Percentiles rank a stretch among this genome's conserved stretches.
Evolutionary conservation across 2,888 invertebrate species (phyloP).

Genomic region (Microchrysa polita): DNA sequence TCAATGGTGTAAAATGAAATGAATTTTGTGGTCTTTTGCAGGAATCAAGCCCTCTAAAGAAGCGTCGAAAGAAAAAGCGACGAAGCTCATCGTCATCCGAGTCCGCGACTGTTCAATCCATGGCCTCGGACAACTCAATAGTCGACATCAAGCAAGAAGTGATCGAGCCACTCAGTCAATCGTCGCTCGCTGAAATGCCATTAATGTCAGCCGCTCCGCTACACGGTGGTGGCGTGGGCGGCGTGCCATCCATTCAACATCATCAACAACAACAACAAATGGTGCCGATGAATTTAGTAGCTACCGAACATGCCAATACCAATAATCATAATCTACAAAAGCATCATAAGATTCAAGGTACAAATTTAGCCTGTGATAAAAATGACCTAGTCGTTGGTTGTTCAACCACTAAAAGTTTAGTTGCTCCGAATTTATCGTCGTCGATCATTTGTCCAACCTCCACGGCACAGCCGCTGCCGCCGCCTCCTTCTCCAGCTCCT

Average conservation of each 20-base stretch:
- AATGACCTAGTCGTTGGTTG: conserved; percentile 50
- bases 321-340: conserved; percentile 39
- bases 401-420: conserved; percentile 47
- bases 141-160: conserved; percentile 46
- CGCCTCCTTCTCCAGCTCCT: no score
- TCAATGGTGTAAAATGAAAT: neutral
- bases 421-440: conserved; percentile 46
- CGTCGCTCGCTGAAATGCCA: neutral
- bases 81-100: conserved; percentile 63
- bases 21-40: conserved; percentile 49
- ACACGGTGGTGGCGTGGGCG: conserved; percentile 9
- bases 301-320: conserved; percentile 35
- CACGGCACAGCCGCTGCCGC: conserved; percentile 55
- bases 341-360: conserved; percentile 50
- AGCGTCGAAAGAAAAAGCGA: conserved; percentile 63
- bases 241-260: neutral
- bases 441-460: conserved; percentile 43
- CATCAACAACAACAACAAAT: conserved; percentile 55
- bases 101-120: conserved; percentile 57
- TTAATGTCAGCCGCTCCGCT: conserved; percentile 34
- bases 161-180: conserved; percentile 35
- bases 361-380: conserved; percentile 53
- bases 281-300: conserved; percentile 62
- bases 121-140: conserved; percentile 44
- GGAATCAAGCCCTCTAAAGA: conserved; percentile 62